A percentile compares a stretch with the other conserved stretches of the same genome.
Evolutionary conservation across 2,797 vertebrate genomes (phyloP).

Genomic region (Rhadinocentrus ornatus): DNA sequence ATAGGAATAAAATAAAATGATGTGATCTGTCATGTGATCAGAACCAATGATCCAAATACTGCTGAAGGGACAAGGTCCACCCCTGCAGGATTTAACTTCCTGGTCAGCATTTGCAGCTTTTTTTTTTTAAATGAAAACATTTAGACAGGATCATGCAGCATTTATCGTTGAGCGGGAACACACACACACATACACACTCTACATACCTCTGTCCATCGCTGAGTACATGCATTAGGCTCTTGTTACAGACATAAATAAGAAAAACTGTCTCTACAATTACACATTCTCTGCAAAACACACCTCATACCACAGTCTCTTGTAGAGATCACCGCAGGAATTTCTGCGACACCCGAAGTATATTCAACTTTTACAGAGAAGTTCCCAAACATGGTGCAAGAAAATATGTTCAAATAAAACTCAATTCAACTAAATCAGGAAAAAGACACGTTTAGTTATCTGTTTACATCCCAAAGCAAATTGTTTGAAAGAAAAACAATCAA

Average conservation of each 20-base stretch:
- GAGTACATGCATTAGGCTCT: conserved; percentile 29
- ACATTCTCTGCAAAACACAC: conserved; percentile 18
- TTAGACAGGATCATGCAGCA: background rate
- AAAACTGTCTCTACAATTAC: conserved; percentile 18
- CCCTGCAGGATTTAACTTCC: conserved; percentile 5
- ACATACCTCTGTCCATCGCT: background rate
- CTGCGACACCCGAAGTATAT: background rate
- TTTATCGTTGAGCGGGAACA: conserved; percentile 10
- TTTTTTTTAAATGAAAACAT: background rate
- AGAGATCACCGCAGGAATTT: background rate
- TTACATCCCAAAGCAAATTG: no score
- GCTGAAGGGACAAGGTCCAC: no score
- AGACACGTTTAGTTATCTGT: no score
- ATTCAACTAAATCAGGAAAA: no score
- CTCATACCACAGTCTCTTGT: background rate
- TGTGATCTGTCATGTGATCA: no score
- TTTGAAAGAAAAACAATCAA: no score
- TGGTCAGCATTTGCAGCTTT: conserved; percentile 2
- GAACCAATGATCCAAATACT: no score
- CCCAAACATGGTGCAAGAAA: no score
- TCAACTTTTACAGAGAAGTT: no score
- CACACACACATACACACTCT: background rate
- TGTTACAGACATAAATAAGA: conserved; percentile 41
- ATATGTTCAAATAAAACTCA: no score
- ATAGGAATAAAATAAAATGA: no score